A percentile compares a stretch with the other conserved stretches of the same genome.
These are phyloP conservation scores for Chionodraco myersi DNA, from an alignment of 2,113 vertebrate species.

Conservation along the genomic window DNA sequence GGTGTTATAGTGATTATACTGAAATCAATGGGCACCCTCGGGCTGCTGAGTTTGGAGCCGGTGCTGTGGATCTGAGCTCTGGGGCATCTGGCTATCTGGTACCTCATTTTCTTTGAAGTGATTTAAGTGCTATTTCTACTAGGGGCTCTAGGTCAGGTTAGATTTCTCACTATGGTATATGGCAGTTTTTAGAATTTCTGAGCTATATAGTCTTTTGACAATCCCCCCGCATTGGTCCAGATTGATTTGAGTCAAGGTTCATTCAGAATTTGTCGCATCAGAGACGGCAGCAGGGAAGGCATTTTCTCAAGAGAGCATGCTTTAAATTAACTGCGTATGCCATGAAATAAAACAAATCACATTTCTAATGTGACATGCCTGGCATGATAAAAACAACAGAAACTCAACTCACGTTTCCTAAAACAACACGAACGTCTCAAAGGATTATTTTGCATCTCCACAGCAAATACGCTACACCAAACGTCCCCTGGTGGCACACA, in stretches of 20 bases:
- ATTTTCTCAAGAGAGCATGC: conserved; percentile 22
- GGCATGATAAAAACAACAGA: conserved; percentile 1
- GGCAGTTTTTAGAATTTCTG: conserved; percentile 40
- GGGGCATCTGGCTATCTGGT: conserved; percentile 45
- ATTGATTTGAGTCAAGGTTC: conserved; percentile 66
- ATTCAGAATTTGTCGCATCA: conserved; percentile 39
- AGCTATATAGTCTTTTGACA: conserved; percentile 52
- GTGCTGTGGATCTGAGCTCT: conserved; percentile 44
- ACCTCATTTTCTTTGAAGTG: conserved; percentile 53
- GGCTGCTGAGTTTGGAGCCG: conserved; percentile 24
- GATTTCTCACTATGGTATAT: conserved; percentile 30
- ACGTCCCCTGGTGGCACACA: conserved; percentile 23
- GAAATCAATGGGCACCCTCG: conserved; percentile 61
- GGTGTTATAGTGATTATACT: conserved; percentile 63
- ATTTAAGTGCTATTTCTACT: conserved; percentile 50
- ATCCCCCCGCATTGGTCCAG: conserved; percentile 29
- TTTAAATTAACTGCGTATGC: not conserved
- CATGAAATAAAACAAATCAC: conserved; percentile 10
- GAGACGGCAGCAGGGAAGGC: not conserved
- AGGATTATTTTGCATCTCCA: conserved; percentile 31
- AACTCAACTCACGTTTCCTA: conserved; percentile 11
- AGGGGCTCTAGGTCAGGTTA: conserved; percentile 29
- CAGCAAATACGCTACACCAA: conserved; percentile 18
- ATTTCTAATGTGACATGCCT: not conserved
- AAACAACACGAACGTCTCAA: conserved; percentile 27